phyloP scores from a whole-genome alignment of 2,113 vertebrate species.

The Electrona antarctica region DNA sequence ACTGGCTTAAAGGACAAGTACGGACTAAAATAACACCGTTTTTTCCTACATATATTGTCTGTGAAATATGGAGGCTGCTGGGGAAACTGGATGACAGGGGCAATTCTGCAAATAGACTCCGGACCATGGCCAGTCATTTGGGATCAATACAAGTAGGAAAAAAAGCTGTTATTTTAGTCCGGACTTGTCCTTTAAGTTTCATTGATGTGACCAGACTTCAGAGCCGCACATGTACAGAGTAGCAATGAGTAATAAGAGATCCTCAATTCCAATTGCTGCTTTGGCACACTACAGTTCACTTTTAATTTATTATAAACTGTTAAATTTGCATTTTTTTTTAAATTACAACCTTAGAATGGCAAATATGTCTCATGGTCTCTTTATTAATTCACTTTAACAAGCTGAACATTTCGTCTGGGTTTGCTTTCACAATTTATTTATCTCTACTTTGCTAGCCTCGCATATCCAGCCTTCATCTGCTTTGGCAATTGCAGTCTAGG shows the following conservation, averaged over 20 bases:
- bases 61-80: no score
- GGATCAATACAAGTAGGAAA: no score
- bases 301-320: conserved; percentile 77
- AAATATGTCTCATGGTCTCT: not conserved
- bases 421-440: conserved; percentile 20
- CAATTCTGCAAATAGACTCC: no score
- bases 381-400: conserved; percentile 67
- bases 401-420: conserved; percentile 31
- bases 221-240: conserved; percentile 48
- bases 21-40: no score
- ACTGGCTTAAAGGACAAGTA: conserved; percentile 37
- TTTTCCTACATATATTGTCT: no score
- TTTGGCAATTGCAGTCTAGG: no score
- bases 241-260: conserved; percentile 54
- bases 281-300: conserved; percentile 64
- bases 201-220: conserved; percentile 28
- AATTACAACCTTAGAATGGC: not conserved
- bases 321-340: conserved; percentile 13
- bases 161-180: no score
- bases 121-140: no score
- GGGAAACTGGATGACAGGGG: no score
- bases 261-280: conserved; percentile 64
- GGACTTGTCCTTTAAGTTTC: conserved; percentile 21
- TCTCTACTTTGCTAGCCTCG: not conserved
- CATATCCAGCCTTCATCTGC: no score